Conservation (phyloP, 2,888 invertebrate genomes). For the Pyrocoelia pectoralis region DNA sequence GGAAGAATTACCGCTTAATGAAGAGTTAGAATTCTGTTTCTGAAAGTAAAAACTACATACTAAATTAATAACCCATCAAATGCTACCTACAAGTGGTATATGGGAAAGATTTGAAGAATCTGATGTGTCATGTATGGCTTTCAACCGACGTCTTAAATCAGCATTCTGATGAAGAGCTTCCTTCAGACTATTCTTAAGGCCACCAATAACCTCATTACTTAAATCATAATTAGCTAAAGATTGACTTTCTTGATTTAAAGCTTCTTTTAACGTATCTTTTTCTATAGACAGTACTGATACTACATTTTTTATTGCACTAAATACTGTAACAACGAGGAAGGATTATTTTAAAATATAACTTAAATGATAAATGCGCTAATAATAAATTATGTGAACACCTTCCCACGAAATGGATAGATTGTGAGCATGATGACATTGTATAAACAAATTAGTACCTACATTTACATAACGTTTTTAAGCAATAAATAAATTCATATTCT, state of each 20-base stretch:
- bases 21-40: constrained; percentile 59
- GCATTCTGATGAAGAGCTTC: constrained; percentile 79
- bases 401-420: too few relatives aligned
- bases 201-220: constrained; percentile 59
- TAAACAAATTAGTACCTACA: too few relatives aligned
- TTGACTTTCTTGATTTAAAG: constrained; percentile 63
- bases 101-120: constrained; percentile 69
- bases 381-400: too few relatives aligned
- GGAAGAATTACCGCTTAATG: constrained; percentile 78
- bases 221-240: constrained; percentile 53
- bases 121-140: constrained; percentile 70
- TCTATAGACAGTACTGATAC: constrained; percentile 61
- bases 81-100: constrained; percentile 57
- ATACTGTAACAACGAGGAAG: constrained; percentile 52
- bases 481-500: too few relatives aligned
- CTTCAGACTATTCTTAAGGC: constrained; percentile 67
- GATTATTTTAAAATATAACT: not conserved
- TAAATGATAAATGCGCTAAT: not conserved
- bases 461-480: too few relatives aligned
- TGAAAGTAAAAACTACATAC: not conserved
- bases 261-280: constrained; percentile 70
- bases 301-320: constrained; percentile 61
- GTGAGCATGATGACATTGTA: too few relatives aligned
- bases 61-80: not conserved
- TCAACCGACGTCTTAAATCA: constrained; percentile 71